Conservation (phyloP, 30 jellyfish, hydroid and myxozoan genomes). For the Hydra vulgaris region DNA sequence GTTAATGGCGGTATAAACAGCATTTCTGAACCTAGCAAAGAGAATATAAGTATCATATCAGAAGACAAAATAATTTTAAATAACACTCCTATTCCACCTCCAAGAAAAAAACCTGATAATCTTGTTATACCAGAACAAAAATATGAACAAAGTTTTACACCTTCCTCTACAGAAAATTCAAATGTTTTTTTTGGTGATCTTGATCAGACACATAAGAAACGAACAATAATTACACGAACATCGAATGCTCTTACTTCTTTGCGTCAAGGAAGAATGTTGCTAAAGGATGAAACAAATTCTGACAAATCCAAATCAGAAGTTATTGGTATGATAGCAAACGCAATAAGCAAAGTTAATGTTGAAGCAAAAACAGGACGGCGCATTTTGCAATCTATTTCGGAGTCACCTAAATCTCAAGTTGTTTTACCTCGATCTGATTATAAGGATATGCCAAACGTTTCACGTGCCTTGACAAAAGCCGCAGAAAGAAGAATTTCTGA, state of each 20-base stretch:
- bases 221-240: conserved; percentile 70
- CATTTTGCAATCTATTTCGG: conserved; percentile 21
- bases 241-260: conserved; percentile 60
- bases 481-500: conserved; percentile 29
- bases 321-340: conserved; percentile 83
- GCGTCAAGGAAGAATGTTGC: conserved; percentile 70
- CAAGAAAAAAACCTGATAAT: conserved; percentile 9
- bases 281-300: conserved; percentile 28
- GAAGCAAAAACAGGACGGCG: conserved; percentile 91
- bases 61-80: neutral
- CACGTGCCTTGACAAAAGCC: conserved; percentile 49
- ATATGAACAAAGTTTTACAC: conserved; percentile 29
- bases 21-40: conserved; percentile 25
- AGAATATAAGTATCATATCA: too few species aligned
- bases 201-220: conserved; percentile 12
- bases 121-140: conserved; percentile 21
- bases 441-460: conserved; percentile 79
- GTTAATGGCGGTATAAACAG: conserved; percentile 81
- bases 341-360: conserved; percentile 81
- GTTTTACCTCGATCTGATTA: conserved; percentile 33
- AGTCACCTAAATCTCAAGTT: conserved; percentile 1
- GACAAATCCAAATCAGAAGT: conserved; percentile 69
- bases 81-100: conserved; percentile 5
- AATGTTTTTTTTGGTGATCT: neutral
- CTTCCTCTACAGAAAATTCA: neutral